Conservation (phyloP, 2,797 vertebrate species). For the Scleropages formosus region DNA sequence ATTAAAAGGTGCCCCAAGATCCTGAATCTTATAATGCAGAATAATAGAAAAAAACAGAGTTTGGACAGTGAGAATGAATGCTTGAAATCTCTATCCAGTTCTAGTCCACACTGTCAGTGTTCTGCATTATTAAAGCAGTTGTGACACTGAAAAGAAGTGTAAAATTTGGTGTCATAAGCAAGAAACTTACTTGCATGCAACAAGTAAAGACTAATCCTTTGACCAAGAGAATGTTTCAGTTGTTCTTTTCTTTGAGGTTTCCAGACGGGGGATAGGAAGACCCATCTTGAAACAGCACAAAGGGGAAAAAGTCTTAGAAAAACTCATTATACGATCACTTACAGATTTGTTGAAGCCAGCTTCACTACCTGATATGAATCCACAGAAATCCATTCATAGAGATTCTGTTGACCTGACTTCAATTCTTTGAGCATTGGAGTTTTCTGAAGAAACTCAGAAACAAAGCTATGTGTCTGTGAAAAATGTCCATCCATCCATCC, state of each 20-base stretch:
- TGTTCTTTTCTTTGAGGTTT: too few relatives aligned
- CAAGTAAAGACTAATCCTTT: background rate
- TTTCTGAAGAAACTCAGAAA: too few relatives aligned
- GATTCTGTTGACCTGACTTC: too few relatives aligned
- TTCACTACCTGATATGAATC: too few relatives aligned
- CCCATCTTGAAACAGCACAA: too few relatives aligned
- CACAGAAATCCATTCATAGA: too few relatives aligned
- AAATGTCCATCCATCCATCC: too few relatives aligned
- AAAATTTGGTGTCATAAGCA: background rate
- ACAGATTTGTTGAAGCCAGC: too few relatives aligned
- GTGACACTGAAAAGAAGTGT: background rate
- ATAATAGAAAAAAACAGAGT: slow-evolving; percentile 46
- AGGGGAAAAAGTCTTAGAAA: background rate
- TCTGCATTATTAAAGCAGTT: slow-evolving; percentile 9
- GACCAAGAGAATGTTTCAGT: too few relatives aligned
- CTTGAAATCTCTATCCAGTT: slow-evolving; percentile 41
- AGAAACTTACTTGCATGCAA: background rate
- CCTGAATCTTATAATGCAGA: slow-evolving; percentile 52
- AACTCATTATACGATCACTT: background rate
- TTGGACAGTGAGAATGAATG: slow-evolving; percentile 38
- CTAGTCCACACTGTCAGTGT: background rate
- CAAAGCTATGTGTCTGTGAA: too few relatives aligned
- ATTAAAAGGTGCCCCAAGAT: slow-evolving; percentile 52
- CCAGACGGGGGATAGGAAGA: too few relatives aligned
- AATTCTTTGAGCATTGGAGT: too few relatives aligned